phyloP scores from a whole-genome alignment of 1,140 invertebrate genomes.

The Tetraneura akinire region DNA sequence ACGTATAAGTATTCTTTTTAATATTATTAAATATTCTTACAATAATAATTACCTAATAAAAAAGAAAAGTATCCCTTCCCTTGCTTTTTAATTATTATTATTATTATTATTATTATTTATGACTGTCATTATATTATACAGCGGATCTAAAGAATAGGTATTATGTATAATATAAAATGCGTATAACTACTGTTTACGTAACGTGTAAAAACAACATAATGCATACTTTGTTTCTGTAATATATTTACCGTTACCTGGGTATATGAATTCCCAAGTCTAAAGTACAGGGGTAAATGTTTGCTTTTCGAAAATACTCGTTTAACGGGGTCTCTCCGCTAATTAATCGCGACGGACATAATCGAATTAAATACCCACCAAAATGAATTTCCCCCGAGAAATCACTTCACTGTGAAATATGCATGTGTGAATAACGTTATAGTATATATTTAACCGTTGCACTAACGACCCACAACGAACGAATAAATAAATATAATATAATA shows the following conservation, averaged over 20 bases:
- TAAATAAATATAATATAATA: constrained; percentile 22
- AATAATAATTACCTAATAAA: too few relatives aligned
- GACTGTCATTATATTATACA: too few relatives aligned
- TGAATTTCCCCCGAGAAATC: constrained; percentile 46
- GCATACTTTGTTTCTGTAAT: too few relatives aligned
- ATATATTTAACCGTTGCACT: background rate
- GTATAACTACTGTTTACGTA: background rate
- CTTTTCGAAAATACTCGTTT: constrained; percentile 30
- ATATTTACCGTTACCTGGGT: too few relatives aligned
- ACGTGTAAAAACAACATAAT: background rate
- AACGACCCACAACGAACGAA: constrained; percentile 7
- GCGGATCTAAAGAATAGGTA: background rate
- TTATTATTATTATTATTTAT: too few relatives aligned
- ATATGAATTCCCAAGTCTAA: background rate
- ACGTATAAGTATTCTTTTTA: too few relatives aligned
- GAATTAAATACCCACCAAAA: constrained; percentile 35
- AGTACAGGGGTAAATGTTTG: background rate
- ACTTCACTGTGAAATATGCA: constrained; percentile 1
- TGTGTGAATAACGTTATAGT: background rate
- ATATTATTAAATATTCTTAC: too few relatives aligned
- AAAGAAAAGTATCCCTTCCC: too few relatives aligned
- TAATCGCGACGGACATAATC: constrained; percentile 43
- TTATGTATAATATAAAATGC: background rate
- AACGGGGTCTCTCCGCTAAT: constrained; percentile 19
- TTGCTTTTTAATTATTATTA: too few relatives aligned